phyloP scores from a whole-genome alignment of 2,113 vertebrate genomes.

The Cephalopterus ornatus region DNA sequence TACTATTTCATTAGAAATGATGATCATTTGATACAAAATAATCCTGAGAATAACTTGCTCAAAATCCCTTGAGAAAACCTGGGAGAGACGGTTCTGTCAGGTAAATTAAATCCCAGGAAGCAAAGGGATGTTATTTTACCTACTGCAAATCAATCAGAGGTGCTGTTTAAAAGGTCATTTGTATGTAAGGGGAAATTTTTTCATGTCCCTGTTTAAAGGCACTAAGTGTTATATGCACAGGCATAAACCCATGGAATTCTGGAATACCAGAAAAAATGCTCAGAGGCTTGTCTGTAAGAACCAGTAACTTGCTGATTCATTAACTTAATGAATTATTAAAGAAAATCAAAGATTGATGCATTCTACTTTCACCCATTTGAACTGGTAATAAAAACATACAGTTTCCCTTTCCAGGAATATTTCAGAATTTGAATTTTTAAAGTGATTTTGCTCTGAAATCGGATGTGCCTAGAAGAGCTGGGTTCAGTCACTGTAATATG shows the following conservation, averaged over 20 bases:
- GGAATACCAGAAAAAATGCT: neutral
- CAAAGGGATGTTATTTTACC: neutral
- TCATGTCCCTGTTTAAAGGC: neutral
- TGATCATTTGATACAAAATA: slow-evolving; percentile 13
- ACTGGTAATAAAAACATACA: slow-evolving; percentile 1
- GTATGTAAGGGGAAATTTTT: neutral
- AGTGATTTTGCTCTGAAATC: slow-evolving; percentile 26
- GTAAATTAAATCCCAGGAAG: neutral
- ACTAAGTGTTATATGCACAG: neutral
- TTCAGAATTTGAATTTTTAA: slow-evolving; percentile 23
- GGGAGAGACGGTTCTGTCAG: neutral
- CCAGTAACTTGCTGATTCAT: neutral
- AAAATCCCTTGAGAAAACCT: neutral
- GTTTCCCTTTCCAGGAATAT: neutral
- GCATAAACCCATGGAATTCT: neutral
- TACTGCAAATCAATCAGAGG: neutral
- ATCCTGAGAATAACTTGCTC: neutral
- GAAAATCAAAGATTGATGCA: slow-evolving; percentile 14
- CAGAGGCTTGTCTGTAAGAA: neutral
- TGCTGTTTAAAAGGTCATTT: slow-evolving; percentile 47
- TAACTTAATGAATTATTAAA: slow-evolving; percentile 23
- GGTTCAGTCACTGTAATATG: neutral
- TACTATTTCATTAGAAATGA: slow-evolving; percentile 3
- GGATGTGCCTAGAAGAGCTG: neutral
- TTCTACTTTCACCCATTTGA: neutral